Evolutionary conservation across 1,140 invertebrate genomes (phyloP), one percentile per base, ranked within the genome.

Genomic region (Papilio xuthus): DNA sequence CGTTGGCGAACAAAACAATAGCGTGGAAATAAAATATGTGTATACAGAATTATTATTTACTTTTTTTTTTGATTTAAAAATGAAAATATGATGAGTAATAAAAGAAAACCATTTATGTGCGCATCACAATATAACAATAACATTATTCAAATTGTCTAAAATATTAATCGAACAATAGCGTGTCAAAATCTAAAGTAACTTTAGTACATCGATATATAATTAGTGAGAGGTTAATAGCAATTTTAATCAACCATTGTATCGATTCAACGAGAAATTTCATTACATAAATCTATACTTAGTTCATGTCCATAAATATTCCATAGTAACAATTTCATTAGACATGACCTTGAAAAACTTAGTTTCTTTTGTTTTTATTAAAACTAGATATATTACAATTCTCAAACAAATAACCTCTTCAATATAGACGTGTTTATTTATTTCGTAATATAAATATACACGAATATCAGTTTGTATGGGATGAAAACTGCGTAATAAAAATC

Each of bases 151-250:
- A 60, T 60, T 60, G 56, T 60, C 23, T 60, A 12, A 60, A 60
- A 60, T 9, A 23, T 53, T 53, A 53, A 60, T 60, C 56, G 20
- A 60, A 60, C 20, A 23, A 60, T 60, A 60, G 56, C 56, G 23
- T 60, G 56, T 26, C 23, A 60, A 60, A 60, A 56, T 56, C n/a
- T 56, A 56, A 28, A 60, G 23, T 60, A 60, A 60, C 20, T n/a
- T 53, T 56, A 56, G n/a, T n/a, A 53, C n/a, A 26, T 60, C 10
- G 9, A 60, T 23, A 60, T 60, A 26, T 60, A 60, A 56, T 56
- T 56, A 56, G n/a, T 56, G 9, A 8, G 7, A 60, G 26, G 23
- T 60, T 60, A 26, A 23, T 26, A 60, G n/a, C n/a, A 23, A 60
- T 60, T 60, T 60, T 60, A 60, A 26, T 28, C 23, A 60, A n/a